phyloP scores from a whole-genome alignment of 2,797 vertebrate genomes.

The Takifugu rubripes region DNA sequence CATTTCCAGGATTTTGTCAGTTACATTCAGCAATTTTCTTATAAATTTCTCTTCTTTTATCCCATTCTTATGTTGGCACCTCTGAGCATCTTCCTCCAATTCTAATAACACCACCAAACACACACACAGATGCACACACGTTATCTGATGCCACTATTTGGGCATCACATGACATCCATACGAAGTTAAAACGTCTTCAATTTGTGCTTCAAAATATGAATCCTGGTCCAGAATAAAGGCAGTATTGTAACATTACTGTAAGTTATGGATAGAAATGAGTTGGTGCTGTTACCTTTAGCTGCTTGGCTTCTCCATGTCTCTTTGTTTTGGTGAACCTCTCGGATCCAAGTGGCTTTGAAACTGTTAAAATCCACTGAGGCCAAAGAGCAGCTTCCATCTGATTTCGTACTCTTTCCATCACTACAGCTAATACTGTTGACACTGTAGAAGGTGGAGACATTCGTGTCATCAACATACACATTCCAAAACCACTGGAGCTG shows the following conservation, averaged over 20 bases:
- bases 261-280: neutral
- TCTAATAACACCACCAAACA: constrained; percentile 33
- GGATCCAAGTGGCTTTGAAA: constrained; percentile 87
- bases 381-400: constrained; percentile 83
- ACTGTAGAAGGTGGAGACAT: constrained; percentile 55
- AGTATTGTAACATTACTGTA: neutral
- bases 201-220: neutral
- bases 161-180: neutral
- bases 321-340: constrained; percentile 86
- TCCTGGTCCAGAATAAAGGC: neutral
- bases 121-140: neutral
- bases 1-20: neutral
- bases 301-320: constrained; percentile 89
- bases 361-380: constrained; percentile 83
- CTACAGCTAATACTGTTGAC: constrained; percentile 81
- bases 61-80: constrained; percentile 61
- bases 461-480: too few species aligned
- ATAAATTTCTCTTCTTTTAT: constrained; percentile 30
- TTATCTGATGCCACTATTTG: neutral
- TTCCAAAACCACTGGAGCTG: too few species aligned
- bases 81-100: constrained; percentile 78
- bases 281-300: constrained; percentile 78
- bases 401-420: constrained; percentile 80
- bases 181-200: neutral
- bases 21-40: constrained; percentile 6